Conservation (phyloP, 2,888 invertebrate species). For the Lymantria monacha region DNA sequence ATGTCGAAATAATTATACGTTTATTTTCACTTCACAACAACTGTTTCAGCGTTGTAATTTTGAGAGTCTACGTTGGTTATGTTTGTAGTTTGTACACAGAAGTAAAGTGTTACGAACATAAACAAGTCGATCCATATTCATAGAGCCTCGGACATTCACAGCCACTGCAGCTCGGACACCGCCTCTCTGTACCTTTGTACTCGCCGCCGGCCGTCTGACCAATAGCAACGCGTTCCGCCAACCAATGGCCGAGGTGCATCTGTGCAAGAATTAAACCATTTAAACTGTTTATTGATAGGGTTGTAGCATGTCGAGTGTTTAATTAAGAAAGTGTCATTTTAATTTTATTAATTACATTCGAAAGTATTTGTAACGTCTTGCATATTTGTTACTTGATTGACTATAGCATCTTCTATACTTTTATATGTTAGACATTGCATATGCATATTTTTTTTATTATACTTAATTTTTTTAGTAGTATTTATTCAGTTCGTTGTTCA, state of each 20-base stretch:
- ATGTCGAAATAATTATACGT: no score
- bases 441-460: no score
- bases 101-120: slow-evolving; percentile 25
- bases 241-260: slow-evolving; percentile 63
- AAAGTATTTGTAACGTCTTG: neutral
- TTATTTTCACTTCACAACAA: no score
- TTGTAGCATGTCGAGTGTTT: slow-evolving; percentile 29
- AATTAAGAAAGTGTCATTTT: slow-evolving; percentile 2
- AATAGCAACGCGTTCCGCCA: slow-evolving; percentile 52
- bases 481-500: no score
- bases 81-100: no score
- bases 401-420: no score
- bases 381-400: no score
- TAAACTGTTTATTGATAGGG: slow-evolving; percentile 59
- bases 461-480: no score
- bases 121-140: slow-evolving; percentile 64
- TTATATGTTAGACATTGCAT: no score
- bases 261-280: slow-evolving; percentile 69
- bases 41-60: neutral
- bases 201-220: slow-evolving; percentile 58
- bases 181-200: slow-evolving; percentile 69
- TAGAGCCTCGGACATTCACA: slow-evolving; percentile 58
- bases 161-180: slow-evolving; percentile 52
- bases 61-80: neutral
- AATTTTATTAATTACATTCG: neutral